phyloP scores from a whole-genome alignment of 2,113 vertebrate genomes.

The Cryptotis parvus region DNA sequence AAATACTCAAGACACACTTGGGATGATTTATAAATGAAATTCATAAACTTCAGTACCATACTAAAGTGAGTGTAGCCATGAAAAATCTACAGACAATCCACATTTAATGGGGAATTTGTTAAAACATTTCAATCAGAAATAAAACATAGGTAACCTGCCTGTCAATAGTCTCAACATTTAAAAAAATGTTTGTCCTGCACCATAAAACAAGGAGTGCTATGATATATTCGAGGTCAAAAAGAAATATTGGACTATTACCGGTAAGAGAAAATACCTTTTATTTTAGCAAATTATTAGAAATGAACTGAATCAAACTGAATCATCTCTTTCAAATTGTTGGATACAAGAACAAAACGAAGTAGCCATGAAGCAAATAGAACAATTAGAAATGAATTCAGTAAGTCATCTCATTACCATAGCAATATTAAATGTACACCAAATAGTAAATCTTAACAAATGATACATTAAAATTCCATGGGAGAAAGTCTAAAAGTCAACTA shows the following conservation, averaged over 20 bases:
- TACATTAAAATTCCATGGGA: neutral
- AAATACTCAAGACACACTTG: neutral
- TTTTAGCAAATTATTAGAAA: neutral
- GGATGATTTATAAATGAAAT: neutral
- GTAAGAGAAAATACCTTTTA: neutral
- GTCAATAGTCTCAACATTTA: neutral
- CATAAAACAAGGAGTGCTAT: neutral
- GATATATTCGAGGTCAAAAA: neutral
- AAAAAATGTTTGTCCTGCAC: neutral
- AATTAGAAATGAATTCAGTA: neutral
- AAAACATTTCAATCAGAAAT: neutral
- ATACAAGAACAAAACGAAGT: neutral
- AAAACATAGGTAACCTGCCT: neutral
- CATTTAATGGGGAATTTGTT: neutral
- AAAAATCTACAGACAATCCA: neutral
- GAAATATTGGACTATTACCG: neutral
- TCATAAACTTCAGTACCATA: neutral
- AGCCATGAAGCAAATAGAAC: neutral
- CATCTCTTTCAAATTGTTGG: neutral
- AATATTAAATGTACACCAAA: neutral
- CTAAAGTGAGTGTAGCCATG: neutral
- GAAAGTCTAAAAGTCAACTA: neutral
- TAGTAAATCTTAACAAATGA: neutral
- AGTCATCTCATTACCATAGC: neutral
- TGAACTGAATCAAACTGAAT: neutral